Evolutionary conservation across 2,888 invertebrate genomes (phyloP).

Genomic region (Cylindroiulus punctatus): DNA sequence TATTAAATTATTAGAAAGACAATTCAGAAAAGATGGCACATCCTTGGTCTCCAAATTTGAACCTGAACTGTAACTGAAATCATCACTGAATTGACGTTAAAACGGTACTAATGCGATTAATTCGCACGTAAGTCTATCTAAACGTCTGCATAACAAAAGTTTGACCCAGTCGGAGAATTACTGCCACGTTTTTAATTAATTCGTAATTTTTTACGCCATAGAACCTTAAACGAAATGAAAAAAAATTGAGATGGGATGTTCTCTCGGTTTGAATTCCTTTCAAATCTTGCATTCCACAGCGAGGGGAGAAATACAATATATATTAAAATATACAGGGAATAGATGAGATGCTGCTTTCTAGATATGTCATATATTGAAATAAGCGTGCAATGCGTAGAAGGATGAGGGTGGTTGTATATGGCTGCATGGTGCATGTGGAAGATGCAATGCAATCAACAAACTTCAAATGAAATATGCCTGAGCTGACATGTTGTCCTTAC

Average conservation of each 20-base stretch:
- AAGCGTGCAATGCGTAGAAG: background rate
- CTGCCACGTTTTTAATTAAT: slow-evolving; percentile 39
- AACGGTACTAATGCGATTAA: no score
- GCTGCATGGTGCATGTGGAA: background rate
- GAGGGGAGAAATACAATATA: slow-evolving; percentile 44
- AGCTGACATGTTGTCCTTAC: slow-evolving; percentile 52
- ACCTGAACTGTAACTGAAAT: no score
- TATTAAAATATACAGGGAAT: slow-evolving; percentile 47
- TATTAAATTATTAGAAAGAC: no score
- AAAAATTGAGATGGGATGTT: slow-evolving; percentile 16
- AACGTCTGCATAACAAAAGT: background rate
- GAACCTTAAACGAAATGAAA: background rate
- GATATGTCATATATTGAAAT: slow-evolving; percentile 47
- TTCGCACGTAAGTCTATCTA: no score
- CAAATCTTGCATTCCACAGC: slow-evolving; percentile 40
- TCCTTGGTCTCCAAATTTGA: no score
- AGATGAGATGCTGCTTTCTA: slow-evolving; percentile 43
- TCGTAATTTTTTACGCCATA: background rate
- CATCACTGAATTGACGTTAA: no score
- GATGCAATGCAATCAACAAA: slow-evolving; percentile 40
- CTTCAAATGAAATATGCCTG: slow-evolving; percentile 48
- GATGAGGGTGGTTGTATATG: background rate
- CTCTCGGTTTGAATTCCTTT: slow-evolving; percentile 41
- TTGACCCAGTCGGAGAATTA: background rate
- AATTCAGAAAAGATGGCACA: no score